Base-by-base conservation (phyloP, 2,797 vertebrate species). In the Miichthys miiuy region DNA sequence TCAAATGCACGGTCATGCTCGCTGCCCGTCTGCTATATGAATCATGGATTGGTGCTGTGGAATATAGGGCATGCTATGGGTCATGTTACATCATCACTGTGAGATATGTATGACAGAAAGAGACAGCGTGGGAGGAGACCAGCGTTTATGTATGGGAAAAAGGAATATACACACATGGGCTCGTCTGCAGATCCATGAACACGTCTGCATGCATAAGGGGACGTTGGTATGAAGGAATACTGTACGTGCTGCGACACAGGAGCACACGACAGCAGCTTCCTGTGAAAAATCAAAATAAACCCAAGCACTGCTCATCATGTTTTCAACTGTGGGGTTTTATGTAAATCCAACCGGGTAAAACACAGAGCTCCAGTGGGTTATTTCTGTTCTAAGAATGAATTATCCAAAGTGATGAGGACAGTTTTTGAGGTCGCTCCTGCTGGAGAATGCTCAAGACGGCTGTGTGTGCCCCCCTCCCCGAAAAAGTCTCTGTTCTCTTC, bases 371-470 rank as follows among this genome's bases (percentile, higher is more conserved):
- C 61, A 56, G 78, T 18, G 30, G 79, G 80, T 88, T 81, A 87
- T 91, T 87, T 88, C 46, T 55, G 82, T 77, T 79, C 72, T 57
- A 47, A 83, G 85, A 84, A 72, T 30, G 57, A 65, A 75, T 86
- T 87, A 80, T 81, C 81, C 58, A 51, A 89, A 87, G 61, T 18
- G 73, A 84, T 57, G 77, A 82, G 67, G 79, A 77, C 74, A 30
- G n/a, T 62, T 81, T 90, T 83, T 79, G 55, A 87, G 75, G 81
- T 83, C 1, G 58, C 48, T 75, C 74, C 76, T 65, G 56, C 75
- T 85, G 77, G 75, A 81, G 83, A 84, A 79, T 68, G 44, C 65
- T 83, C 38, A 17, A 83, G 77, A 83, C 57, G 52, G 55, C 66
- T 50, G 25, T 25, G 27, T 64, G 44, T 14, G 4, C 50, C 51